Conservation (phyloP, 2,888 invertebrate genomes). For the Plagodis dolabraria region DNA sequence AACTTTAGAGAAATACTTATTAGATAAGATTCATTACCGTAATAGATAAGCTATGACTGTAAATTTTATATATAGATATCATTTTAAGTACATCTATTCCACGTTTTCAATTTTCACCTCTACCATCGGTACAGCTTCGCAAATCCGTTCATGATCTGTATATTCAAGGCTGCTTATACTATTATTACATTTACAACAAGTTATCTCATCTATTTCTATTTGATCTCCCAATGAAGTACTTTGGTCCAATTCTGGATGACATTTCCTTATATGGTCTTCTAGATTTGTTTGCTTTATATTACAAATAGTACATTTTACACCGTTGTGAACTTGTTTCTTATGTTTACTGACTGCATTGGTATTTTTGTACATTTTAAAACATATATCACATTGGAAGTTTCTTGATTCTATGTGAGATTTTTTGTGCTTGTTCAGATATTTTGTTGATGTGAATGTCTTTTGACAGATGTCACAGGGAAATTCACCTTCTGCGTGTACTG, state of each 20-base stretch:
- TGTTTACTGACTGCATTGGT: slow-evolving; percentile 49
- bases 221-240: neutral
- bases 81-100: neutral
- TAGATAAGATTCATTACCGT: too few relatives aligned
- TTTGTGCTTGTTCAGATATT: slow-evolving; percentile 51
- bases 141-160: neutral
- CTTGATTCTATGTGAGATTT: slow-evolving; percentile 44
- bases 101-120: neutral
- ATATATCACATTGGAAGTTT: slow-evolving; percentile 43
- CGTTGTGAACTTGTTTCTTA: slow-evolving; percentile 45
- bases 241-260: slow-evolving; percentile 11
- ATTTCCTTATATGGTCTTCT: slow-evolving; percentile 26
- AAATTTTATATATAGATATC: too few relatives aligned
- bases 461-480: slow-evolving; percentile 49
- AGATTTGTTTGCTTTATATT: slow-evolving; percentile 31
- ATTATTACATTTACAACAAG: slow-evolving; percentile 18
- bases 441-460: slow-evolving; percentile 46
- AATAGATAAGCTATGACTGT: too few relatives aligned
- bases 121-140: neutral
- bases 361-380: slow-evolving; percentile 48
- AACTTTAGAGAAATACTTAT: too few relatives aligned
- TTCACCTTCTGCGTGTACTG: slow-evolving; percentile 48
- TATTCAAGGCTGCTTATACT: neutral
- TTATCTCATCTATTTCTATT: neutral
- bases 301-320: slow-evolving; percentile 32